These are phyloP conservation scores for Hapalemur alaotrensis DNA, from an alignment of 2,797 vertebrate species.

Conservation along the genomic window DNA sequence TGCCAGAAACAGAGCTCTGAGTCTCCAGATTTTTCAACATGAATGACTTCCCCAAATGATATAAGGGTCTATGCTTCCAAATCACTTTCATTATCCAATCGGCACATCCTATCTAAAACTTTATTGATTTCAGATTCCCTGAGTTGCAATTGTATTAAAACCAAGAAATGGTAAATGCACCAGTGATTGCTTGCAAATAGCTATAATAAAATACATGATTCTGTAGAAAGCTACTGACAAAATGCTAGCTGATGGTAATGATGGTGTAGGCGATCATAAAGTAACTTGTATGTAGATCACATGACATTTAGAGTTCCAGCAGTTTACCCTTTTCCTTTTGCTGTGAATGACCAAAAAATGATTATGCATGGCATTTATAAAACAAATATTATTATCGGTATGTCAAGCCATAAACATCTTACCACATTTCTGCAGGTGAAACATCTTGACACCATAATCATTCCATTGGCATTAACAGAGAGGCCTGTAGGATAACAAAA, in stretches of 20 bases:
- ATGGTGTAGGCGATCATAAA: neutral
- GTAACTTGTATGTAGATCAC: neutral
- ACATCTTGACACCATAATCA: slow-evolving; percentile 73
- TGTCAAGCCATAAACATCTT: slow-evolving; percentile 27
- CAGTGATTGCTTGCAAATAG: neutral
- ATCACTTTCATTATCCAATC: slow-evolving; percentile 55
- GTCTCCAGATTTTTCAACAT: neutral
- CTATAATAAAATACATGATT: slow-evolving; percentile 46
- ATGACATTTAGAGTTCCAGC: slow-evolving; percentile 3
- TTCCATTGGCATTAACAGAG: slow-evolving; percentile 75
- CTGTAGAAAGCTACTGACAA: neutral
- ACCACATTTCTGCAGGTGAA: slow-evolving; percentile 64
- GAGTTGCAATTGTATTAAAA: slow-evolving; percentile 55
- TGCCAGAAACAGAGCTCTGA: neutral
- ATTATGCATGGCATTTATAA: slow-evolving; percentile 70
- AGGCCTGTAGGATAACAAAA: slow-evolving; percentile 66
- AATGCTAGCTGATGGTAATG: neutral
- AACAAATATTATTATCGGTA: slow-evolving; percentile 66
- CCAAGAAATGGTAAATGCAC: slow-evolving; percentile 23
- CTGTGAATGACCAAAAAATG: slow-evolving; percentile 27
- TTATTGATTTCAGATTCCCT: slow-evolving; percentile 63
- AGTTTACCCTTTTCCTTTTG: neutral
- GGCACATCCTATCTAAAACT: slow-evolving; percentile 56
- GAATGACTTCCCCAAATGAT: slow-evolving; percentile 12
- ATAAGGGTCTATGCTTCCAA: slow-evolving; percentile 12